Percentiles rank a stretch among this genome's conserved stretches.
These are phyloP conservation scores for Phymanthus crucifer DNA, from an alignment of 92 coral and sea anemone species.

Conservation along the genomic window DNA sequence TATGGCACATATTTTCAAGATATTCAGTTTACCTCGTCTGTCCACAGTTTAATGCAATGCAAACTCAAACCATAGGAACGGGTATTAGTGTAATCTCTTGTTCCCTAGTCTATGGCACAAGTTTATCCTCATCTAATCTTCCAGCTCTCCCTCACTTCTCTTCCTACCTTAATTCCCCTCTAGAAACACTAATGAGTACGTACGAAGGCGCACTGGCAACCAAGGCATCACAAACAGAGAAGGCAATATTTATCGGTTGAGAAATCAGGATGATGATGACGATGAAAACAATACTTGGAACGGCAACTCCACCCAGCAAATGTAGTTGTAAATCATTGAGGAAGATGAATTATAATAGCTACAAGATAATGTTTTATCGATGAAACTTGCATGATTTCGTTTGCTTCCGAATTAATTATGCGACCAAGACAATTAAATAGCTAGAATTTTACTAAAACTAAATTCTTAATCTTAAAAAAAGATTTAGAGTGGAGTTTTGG, in stretches of 20 bases:
- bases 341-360: background rate
- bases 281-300: slow-evolving; percentile 98
- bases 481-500: too few relatives aligned
- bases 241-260: slow-evolving; percentile 82
- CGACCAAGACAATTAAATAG: too few relatives aligned
- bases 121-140: too few relatives aligned
- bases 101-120: too few relatives aligned
- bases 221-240: slow-evolving; percentile 37
- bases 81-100: too few relatives aligned
- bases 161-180: background rate
- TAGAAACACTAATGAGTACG: background rate
- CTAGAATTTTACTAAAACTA: too few relatives aligned
- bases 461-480: too few relatives aligned
- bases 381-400: background rate
- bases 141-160: background rate
- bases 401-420: background rate
- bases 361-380: background rate
- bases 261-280: slow-evolving; percentile 79
- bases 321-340: slow-evolving; percentile 44
- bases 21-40: too few relatives aligned
- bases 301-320: slow-evolving; percentile 98
- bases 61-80: too few relatives aligned
- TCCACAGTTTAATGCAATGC: too few relatives aligned
- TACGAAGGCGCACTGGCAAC: slow-evolving; percentile 15
- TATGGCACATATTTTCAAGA: too few relatives aligned